These are phyloP conservation scores for Mythimna loreyi DNA, from an alignment of 2,888 invertebrate genomes.

Conservation along the genomic window DNA sequence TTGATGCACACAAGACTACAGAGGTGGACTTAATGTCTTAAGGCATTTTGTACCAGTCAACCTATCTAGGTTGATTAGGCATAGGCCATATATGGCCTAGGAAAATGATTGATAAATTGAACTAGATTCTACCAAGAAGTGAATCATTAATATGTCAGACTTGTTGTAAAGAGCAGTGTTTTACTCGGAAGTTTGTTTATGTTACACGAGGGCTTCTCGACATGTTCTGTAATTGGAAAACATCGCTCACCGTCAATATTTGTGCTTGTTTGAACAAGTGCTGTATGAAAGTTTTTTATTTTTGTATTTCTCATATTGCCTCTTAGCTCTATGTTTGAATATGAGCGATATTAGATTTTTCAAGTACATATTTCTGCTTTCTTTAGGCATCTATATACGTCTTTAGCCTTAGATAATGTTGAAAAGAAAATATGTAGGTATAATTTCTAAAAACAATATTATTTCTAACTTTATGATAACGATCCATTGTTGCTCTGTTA, in stretches of 20 bases:
- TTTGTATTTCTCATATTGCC: slow-evolving; percentile 37
- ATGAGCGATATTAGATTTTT: slow-evolving; percentile 25
- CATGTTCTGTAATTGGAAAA: slow-evolving; percentile 41
- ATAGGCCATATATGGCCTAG: no score
- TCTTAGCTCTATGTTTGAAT: slow-evolving; percentile 15
- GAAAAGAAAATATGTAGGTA: slow-evolving; percentile 6
- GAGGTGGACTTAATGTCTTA: no score
- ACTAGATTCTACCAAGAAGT: no score
- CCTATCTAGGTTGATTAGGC: no score
- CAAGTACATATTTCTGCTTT: slow-evolving; percentile 8
- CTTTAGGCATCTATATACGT: slow-evolving; percentile 3
- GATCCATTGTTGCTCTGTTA: neutral
- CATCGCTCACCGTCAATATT: slow-evolving; percentile 41
- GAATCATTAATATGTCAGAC: neutral
- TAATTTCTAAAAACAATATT: neutral
- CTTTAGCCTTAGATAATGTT: slow-evolving; percentile 6
- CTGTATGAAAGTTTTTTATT: slow-evolving; percentile 24
- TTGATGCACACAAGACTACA: no score
- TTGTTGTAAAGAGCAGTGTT: neutral
- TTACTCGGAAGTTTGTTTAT: slow-evolving; percentile 22
- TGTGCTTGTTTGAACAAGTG: slow-evolving; percentile 25
- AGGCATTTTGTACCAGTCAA: no score
- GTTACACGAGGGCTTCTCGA: slow-evolving; percentile 7
- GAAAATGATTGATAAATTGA: no score
- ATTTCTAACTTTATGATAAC: neutral